Evolutionary conservation across 2,888 invertebrate species (phyloP), one percentile per base, ranked within the genome.

Genomic region (Hyposoter didymator): DNA sequence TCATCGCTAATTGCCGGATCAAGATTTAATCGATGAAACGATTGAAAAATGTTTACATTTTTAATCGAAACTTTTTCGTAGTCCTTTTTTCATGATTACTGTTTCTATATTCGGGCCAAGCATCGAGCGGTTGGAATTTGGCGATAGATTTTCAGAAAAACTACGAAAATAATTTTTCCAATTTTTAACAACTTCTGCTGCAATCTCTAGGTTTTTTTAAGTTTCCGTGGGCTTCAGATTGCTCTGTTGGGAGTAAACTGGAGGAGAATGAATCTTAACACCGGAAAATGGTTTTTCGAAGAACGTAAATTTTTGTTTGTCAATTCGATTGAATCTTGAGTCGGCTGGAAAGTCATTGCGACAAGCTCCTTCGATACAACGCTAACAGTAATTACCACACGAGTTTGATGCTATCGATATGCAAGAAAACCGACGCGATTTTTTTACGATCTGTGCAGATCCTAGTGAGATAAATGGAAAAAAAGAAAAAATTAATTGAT

Each of bases 401-500:
- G 39, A 73, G 59, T 55, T 59, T 55, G 73, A 43, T 59, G 14
- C 73, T 73, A 35, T 73, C 52, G 59, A 28, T 59, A 22, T 10
- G 52, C 39, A 39, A 43, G 55, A 43, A 55, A 55, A 55, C 43
- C 52, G 73, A 55, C 43, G 19, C 39, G 43, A 55, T 19, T 19
- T 32, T 43, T 64, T 64, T 0, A 22, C 62, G 74, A 75, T 73
- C 74, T 28, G 17, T 43, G 32, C n/a, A 45, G 64, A 64, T 62
- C 32, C 22, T 75, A 32, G 8, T n/a, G 62, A 32, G 22, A 47
- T 14, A 8, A 67, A 75, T 32, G 17, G 19, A 66, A 66, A 64
- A 59, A 59, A 8, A 28, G 22, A 12, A 28, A 55, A 12, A 59
- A 59, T 28, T 14, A 59, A 49, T 49, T 22, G 52, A 32, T 19